These are phyloP conservation scores for Acanthiza pusilla DNA, from an alignment of 2,797 vertebrate species.

Conservation along the genomic window DNA sequence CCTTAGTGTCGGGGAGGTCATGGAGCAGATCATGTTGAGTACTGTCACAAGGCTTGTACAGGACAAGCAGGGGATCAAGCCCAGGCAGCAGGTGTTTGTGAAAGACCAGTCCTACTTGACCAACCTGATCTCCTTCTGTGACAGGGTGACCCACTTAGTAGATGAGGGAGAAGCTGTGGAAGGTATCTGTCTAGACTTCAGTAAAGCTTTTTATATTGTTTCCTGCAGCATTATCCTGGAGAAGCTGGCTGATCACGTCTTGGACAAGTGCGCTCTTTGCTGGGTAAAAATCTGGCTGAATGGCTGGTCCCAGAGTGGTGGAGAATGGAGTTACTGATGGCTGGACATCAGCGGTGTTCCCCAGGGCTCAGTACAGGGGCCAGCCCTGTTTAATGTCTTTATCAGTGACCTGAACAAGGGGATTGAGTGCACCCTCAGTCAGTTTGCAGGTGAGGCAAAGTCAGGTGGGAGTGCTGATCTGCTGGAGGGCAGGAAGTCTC, in stretches of 20 bases:
- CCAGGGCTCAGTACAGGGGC: not conserved
- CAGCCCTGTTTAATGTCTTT: not conserved
- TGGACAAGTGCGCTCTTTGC: not conserved
- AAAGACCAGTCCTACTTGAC: not conserved
- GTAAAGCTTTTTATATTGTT: not conserved
- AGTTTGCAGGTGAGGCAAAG: not conserved
- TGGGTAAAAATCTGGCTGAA: not conserved
- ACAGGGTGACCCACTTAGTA: not conserved
- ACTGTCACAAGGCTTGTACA: rapidly evolving
- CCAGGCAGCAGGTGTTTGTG: not conserved
- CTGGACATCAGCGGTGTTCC: not conserved
- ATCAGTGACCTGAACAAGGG: not conserved
- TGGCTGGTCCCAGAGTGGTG: not conserved
- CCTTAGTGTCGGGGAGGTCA: not conserved
- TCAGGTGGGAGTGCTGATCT: not conserved
- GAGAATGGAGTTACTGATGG: not conserved
- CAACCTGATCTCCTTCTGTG: not conserved
- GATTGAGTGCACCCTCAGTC: not conserved
- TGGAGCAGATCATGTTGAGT: not conserved
- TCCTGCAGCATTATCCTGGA: not conserved
- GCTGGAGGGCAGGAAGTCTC: not conserved
- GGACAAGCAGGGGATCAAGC: not conserved
- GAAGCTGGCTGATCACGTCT: not conserved
- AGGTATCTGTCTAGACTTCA: not conserved
- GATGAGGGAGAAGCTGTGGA: not conserved